A percentile compares a stretch with the other conserved stretches of the same genome.
phyloP scores from a whole-genome alignment of 2,888 invertebrate species.

The Eupithecia centaureata region DNA sequence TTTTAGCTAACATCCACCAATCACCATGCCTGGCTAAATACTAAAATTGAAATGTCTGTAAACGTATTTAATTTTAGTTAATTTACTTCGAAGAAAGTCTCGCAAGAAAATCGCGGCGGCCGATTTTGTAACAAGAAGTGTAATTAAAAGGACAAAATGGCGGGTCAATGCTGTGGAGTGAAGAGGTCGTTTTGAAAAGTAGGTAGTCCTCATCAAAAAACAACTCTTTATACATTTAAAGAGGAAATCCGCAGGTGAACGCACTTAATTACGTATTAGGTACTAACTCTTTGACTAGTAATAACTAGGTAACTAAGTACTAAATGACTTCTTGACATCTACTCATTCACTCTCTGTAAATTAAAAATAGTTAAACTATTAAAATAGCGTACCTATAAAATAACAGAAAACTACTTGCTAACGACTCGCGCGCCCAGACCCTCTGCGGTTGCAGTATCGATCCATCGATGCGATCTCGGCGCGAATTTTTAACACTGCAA shows the following conservation, averaged over 20 bases:
- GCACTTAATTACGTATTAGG: background rate
- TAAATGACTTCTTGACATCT: no score
- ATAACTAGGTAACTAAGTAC: no score
- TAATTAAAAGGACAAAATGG: slow-evolving; percentile 42
- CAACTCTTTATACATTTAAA: background rate
- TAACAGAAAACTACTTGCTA: no score
- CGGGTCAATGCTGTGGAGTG: slow-evolving; percentile 20
- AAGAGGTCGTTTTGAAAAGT: slow-evolving; percentile 25
- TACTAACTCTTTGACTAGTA: background rate
- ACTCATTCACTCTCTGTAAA: no score
- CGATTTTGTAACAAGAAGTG: slow-evolving; percentile 35
- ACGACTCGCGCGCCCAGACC: no score
- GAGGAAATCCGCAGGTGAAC: background rate
- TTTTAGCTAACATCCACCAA: background rate
- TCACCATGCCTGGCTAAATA: background rate
- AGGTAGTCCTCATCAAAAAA: background rate
- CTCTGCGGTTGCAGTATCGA: no score
- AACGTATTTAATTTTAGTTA: slow-evolving; percentile 54
- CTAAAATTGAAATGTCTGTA: slow-evolving; percentile 50
- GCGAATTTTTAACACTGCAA: no score
- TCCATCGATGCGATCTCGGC: no score
- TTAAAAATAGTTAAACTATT: no score
- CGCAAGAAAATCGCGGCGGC: slow-evolving; percentile 47
- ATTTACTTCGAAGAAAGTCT: slow-evolving; percentile 49
- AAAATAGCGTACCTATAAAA: no score